Evolutionary conservation across 1,140 invertebrate genomes (phyloP).

Genomic region (Eriocheir sinensis): DNA sequence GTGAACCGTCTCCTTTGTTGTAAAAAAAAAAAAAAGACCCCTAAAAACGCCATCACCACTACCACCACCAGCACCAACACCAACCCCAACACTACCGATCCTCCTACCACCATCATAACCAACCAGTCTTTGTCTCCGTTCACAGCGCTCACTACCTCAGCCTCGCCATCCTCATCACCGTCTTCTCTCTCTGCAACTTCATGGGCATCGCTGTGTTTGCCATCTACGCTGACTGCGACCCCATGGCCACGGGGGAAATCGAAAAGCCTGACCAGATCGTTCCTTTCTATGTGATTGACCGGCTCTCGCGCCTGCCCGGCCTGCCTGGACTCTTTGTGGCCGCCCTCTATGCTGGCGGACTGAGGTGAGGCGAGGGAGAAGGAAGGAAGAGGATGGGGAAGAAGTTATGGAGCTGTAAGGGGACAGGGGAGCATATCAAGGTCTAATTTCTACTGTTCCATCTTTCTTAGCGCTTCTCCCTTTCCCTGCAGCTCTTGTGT

Average conservation of each 20-base stretch:
- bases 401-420: not conserved
- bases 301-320: conserved; percentile 79
- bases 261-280: conserved; percentile 80
- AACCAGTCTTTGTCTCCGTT: no score
- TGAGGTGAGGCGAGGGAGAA: conserved; percentile 62
- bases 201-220: conserved; percentile 79
- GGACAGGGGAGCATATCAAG: no score
- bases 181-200: conserved; percentile 70
- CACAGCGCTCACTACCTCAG: conserved; percentile 65
- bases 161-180: conserved; percentile 75
- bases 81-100: no score
- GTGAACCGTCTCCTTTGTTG: no score
- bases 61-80: no score
- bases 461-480: no score
- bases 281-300: conserved; percentile 80
- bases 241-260: conserved; percentile 79
- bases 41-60: no score
- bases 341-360: conserved; percentile 80
- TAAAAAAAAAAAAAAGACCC: no score
- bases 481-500: no score
- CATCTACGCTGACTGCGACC: conserved; percentile 80
- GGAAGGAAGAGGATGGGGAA: not conserved
- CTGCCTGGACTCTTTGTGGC: conserved; percentile 81
- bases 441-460: no score
- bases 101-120: no score